These are phyloP conservation scores for Drosophila mimetica DNA, from an alignment of 2,888 invertebrate species.

Conservation along the genomic window DNA sequence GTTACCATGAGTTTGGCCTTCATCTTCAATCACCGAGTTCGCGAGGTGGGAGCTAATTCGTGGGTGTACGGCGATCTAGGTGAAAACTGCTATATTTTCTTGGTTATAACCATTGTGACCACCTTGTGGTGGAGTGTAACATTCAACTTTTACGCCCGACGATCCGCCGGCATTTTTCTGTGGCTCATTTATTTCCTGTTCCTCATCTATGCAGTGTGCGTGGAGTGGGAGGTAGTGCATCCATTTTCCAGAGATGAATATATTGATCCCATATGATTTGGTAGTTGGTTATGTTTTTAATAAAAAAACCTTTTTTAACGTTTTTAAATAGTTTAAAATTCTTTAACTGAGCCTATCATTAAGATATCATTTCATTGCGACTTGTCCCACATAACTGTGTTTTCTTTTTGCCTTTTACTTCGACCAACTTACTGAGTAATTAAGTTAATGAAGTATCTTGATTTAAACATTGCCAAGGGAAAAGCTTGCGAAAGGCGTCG, in stretches of 20 bases:
- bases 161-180: constrained; percentile 42
- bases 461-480: constrained; percentile 46
- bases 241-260: constrained; percentile 20
- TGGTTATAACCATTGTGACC: constrained; percentile 11
- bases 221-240: constrained; percentile 39
- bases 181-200: constrained; percentile 33
- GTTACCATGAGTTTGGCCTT: constrained; percentile 35
- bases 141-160: constrained; percentile 48
- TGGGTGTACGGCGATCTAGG: constrained; percentile 51
- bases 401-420: neutral
- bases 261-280: constrained; percentile 14
- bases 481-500: constrained; percentile 37
- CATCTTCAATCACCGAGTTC: constrained; percentile 15
- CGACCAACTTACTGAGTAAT: constrained; percentile 43
- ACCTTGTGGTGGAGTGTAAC: constrained; percentile 35
- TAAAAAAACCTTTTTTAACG: neutral
- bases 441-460: constrained; percentile 63
- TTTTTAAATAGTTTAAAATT: too few species aligned
- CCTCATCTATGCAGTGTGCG: constrained; percentile 11
- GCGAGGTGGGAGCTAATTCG: neutral
- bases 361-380: neutral
- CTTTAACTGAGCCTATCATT: too few species aligned
- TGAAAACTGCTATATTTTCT: constrained; percentile 38
- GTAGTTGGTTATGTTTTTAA: neutral
- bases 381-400: neutral